These are phyloP conservation scores for Whitmania pigra DNA, from an alignment of 1,140 invertebrate species.

Conservation along the genomic window DNA sequence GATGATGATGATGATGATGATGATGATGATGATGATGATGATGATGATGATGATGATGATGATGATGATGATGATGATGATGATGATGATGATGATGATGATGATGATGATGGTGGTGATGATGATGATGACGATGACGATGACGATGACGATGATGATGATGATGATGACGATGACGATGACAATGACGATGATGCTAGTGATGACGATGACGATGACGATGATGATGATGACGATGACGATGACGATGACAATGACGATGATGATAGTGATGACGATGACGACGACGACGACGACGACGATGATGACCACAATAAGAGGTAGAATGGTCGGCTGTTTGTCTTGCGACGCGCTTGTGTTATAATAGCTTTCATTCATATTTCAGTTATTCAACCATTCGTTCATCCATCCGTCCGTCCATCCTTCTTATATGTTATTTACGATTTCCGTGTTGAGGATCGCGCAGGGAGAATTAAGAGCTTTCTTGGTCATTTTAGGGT, in stretches of 20 bases:
- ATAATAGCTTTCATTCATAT: neutral
- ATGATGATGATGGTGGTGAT: neutral
- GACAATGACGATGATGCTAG: too few relatives aligned
- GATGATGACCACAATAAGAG: neutral
- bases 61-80: neutral
- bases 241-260: neutral
- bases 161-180: neutral
- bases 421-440: neutral
- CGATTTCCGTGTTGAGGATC: neutral
- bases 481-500: neutral
- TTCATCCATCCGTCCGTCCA: neutral
- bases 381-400: neutral
- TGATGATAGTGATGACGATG: neutral
- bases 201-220: neutral
- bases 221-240: neutral
- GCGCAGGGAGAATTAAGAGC: too few relatives aligned
- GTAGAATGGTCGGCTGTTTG: neutral
- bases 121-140: too few relatives aligned
- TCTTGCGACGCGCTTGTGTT: neutral
- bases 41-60: neutral
- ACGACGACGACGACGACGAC: neutral
- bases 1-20: slow-evolving; percentile 6
- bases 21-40: neutral
- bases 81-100: neutral
- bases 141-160: neutral